phyloP scores from a whole-genome alignment of 2,113 vertebrate species.

The Lepisosteus osseus region DNA sequence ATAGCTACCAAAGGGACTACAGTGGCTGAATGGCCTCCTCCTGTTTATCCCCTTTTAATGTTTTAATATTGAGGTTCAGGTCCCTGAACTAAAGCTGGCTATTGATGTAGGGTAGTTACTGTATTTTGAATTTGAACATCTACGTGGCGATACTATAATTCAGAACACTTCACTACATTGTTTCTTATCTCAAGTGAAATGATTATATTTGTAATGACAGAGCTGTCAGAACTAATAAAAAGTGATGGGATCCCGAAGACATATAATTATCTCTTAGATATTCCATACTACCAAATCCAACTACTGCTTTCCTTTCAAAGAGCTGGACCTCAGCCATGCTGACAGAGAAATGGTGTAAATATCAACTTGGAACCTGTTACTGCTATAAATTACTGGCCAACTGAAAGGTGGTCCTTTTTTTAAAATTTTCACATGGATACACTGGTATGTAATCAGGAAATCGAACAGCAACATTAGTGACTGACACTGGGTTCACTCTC shows the following conservation, averaged over 20 bases:
- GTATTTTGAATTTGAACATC: no score
- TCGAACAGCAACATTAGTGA: no score
- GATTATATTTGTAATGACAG: background rate
- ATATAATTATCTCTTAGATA: background rate
- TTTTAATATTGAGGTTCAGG: conserved; percentile 9
- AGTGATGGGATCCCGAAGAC: background rate
- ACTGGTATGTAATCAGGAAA: no score
- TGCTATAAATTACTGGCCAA: no score
- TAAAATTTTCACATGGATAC: no score
- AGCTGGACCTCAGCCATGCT: background rate
- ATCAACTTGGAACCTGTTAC: background rate
- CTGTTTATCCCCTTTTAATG: no score
- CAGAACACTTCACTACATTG: background rate
- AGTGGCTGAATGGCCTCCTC: no score
- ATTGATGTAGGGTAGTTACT: no score
- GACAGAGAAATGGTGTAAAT: background rate
- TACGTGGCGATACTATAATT: background rate
- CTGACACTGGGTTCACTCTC: no score
- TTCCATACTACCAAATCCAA: background rate
- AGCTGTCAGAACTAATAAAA: background rate
- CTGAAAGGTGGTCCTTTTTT: no score
- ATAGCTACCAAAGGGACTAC: no score
- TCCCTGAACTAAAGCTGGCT: conserved; percentile 8
- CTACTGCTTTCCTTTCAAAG: background rate
- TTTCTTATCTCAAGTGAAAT: background rate